phyloP scores from a whole-genome alignment of 2,113 vertebrate species.

The Lepus americanus region DNA sequence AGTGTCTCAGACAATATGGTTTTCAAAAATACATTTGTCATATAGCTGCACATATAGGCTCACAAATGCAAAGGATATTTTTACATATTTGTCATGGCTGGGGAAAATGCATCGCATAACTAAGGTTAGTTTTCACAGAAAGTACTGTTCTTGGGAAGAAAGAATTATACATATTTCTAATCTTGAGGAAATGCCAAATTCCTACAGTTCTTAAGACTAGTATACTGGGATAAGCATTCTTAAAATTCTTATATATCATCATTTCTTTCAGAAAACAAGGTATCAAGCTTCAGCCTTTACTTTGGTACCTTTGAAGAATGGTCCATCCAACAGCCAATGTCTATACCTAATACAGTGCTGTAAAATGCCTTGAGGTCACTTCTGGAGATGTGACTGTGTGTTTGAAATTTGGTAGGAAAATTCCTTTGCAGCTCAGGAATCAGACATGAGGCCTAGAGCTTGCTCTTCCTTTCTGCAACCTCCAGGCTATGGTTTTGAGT shows the following conservation, averaged over 20 bases:
- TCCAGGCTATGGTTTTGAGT: neutral
- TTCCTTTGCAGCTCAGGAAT: neutral
- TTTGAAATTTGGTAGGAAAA: slow-evolving; percentile 8
- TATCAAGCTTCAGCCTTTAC: neutral
- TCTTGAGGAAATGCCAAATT: neutral
- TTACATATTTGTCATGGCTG: neutral
- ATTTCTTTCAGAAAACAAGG: neutral
- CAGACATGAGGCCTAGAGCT: neutral
- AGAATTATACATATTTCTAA: neutral
- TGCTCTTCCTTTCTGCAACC: neutral
- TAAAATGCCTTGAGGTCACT: neutral
- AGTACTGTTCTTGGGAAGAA: neutral
- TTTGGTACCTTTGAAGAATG: neutral
- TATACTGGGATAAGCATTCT: neutral
- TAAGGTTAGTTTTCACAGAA: neutral
- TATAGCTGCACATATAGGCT: neutral
- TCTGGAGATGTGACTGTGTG: neutral
- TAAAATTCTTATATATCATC: neutral
- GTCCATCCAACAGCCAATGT: neutral
- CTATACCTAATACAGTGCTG: neutral
- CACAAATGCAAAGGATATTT: neutral
- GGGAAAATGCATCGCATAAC: neutral
- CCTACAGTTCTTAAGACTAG: neutral
- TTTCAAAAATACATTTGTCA: slow-evolving; percentile 24
- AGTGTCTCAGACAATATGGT: neutral